Evolutionary conservation across 2,797 vertebrate species (phyloP).

Genomic region (Enteromius trimaculatus): DNA sequence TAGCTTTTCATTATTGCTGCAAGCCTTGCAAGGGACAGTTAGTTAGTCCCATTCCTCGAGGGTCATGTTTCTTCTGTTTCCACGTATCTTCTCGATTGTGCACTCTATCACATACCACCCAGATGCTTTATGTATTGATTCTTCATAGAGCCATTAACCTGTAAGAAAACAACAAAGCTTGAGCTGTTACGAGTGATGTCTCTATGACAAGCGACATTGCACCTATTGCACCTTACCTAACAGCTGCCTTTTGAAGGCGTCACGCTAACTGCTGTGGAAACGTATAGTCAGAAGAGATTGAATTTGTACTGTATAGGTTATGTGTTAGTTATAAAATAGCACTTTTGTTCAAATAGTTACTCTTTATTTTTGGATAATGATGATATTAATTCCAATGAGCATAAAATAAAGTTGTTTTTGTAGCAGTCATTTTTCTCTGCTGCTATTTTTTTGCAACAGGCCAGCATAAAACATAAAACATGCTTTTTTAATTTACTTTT

Average conservation of each 20-base stretch:
- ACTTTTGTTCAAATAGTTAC: background rate
- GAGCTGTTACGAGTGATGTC: constrained; percentile 24
- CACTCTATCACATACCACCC: constrained; percentile 33
- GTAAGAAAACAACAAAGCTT: constrained; percentile 27
- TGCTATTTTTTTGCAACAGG: background rate
- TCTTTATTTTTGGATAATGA: background rate
- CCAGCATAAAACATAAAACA: background rate
- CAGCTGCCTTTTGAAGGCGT: background rate
- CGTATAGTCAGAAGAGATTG: background rate
- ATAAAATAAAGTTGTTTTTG: background rate
- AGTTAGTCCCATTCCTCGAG: constrained; percentile 51
- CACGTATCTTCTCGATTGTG: background rate
- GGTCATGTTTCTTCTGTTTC: constrained; percentile 40
- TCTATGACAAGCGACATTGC: constrained; percentile 25
- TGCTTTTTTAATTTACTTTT: background rate
- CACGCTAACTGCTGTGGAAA: background rate
- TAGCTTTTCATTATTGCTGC: constrained; percentile 55
- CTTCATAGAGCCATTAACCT: constrained; percentile 38
- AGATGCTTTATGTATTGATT: constrained; percentile 39
- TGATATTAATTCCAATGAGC: background rate
- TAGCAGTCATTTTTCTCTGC: background rate
- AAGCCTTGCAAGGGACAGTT: constrained; percentile 37
- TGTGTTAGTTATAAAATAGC: background rate
- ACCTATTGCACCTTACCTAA: background rate
- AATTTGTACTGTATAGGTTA: background rate